Evolutionary conservation across 2,797 vertebrate genomes (phyloP).

Genomic region (Nyctibius grandis): DNA sequence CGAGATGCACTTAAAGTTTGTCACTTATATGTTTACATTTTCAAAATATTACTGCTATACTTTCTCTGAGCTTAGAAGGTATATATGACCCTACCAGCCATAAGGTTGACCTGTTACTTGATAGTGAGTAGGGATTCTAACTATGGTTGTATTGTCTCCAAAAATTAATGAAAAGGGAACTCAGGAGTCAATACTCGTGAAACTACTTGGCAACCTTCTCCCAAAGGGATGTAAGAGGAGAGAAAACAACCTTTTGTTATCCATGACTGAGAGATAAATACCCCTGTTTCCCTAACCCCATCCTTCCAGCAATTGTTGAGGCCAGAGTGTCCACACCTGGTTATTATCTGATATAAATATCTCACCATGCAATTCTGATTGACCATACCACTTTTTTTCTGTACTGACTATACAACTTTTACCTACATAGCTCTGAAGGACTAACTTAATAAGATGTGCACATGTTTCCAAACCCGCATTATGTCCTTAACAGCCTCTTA

Average conservation of each 20-base stretch:
- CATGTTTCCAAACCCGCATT: accelerated
- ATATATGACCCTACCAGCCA: not conserved
- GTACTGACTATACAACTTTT: not conserved
- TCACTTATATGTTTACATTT: not conserved
- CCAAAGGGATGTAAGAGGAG: not conserved
- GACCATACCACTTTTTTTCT: not conserved
- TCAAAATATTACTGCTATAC: not conserved
- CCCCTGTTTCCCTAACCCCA: not conserved
- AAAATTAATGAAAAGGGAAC: not conserved
- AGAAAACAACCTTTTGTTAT: not conserved
- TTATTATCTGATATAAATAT: not conserved
- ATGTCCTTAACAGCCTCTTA: not conserved
- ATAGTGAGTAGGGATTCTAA: not conserved
- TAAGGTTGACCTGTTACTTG: not conserved
- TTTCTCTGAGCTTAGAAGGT: not conserved
- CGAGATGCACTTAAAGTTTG: not conserved
- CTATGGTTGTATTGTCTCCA: not conserved
- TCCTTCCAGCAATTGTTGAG: not conserved
- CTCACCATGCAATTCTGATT: not conserved
- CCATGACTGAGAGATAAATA: not conserved
- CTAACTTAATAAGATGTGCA: not conserved
- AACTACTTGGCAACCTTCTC: not conserved
- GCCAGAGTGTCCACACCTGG: not conserved
- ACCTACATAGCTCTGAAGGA: not conserved
- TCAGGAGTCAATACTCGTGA: not conserved